Base-by-base conservation (phyloP, 2,888 invertebrate species). In the Cheilosia vernalis region DNA sequence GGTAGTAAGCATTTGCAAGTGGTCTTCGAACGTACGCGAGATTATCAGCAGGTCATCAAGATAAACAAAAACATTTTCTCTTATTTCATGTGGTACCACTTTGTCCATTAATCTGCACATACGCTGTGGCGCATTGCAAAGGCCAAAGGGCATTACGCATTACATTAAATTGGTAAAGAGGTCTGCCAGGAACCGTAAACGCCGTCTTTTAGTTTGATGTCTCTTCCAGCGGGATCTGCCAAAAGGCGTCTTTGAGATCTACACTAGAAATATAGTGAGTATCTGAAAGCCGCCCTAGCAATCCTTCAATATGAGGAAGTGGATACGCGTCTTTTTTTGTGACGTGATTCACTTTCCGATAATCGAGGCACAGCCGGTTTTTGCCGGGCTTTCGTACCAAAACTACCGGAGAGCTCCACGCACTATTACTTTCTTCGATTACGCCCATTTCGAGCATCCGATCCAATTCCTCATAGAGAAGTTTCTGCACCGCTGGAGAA, bases 101-200 rank as follows among this genome's bases (percentile, higher is more conserved):
- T 60, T 60, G 44, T 60, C 60, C 60, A 44, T 60, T 24, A 60
- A 24, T 9, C 44, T 60, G 21, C 40, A 40, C 60, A 60, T 58
- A 19, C 58, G 58, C 37, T 58, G 58, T 5, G 42, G 42, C 15
- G 42, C 42, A n/a, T 44, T 47, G 24, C 53, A 49, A 10, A 49
- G 49, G 10, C 49, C 17, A 21, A 17, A 13, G 42, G 60, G 21
- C 60, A 37, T 37, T 42, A 42, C 37, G 21, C 60, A 37, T 37
- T 42, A 42, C 37, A 40, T 10, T 60, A 21, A 37, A 60, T 17
- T 19, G 49, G 49, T 49, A 49, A 17, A 61, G 42, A n/a, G 42
- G 24, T 21, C 37, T 21, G 61, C 33, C 33, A 33, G 61, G 3
- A 63, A 15, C 30, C 24, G 61, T 47, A 63, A 63, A 63, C n/a